Percentiles rank a stretch among this genome's conserved stretches.
phyloP scores from a whole-genome alignment of 2,113 vertebrate genomes.

The Pseudois nayaur region DNA sequence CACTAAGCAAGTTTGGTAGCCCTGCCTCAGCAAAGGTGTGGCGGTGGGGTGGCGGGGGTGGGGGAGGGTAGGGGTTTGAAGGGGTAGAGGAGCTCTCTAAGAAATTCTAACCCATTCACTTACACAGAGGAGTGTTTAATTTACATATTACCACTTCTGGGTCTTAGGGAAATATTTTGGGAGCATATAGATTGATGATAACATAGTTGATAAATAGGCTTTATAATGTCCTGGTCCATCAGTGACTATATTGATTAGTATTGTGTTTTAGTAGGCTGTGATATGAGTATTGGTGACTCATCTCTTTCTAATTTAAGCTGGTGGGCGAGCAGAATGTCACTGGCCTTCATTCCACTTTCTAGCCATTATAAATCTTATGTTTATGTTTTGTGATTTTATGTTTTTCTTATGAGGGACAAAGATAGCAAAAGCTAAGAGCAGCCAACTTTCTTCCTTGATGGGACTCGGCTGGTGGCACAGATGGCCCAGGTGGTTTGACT shows the following conservation, averaged over 20 bases:
- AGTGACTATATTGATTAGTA: background rate
- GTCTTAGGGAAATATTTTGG: background rate
- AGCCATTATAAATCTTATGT: background rate
- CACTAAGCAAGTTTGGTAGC: background rate
- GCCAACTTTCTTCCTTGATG: background rate
- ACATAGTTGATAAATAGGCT: background rate
- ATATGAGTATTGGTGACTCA: background rate
- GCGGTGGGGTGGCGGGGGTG: too few species aligned
- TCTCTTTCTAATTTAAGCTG: background rate
- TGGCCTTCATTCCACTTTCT: background rate
- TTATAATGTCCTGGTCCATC: background rate
- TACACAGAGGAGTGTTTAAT: background rate
- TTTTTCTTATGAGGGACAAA: background rate
- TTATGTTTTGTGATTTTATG: constrained; percentile 17
- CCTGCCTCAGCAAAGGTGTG: background rate
- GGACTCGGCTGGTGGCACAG: background rate
- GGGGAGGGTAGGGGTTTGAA: background rate
- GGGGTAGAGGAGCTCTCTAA: background rate
- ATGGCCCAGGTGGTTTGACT: background rate
- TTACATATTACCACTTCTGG: background rate
- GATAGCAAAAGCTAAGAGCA: background rate
- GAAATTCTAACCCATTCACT: background rate
- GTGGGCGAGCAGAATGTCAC: background rate
- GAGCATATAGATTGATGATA: background rate
- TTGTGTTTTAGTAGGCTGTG: background rate